A percentile compares a stretch with the other conserved stretches of the same genome.
Conservation (phyloP, 2,888 invertebrate genomes). For the Nineta flava region DNA sequence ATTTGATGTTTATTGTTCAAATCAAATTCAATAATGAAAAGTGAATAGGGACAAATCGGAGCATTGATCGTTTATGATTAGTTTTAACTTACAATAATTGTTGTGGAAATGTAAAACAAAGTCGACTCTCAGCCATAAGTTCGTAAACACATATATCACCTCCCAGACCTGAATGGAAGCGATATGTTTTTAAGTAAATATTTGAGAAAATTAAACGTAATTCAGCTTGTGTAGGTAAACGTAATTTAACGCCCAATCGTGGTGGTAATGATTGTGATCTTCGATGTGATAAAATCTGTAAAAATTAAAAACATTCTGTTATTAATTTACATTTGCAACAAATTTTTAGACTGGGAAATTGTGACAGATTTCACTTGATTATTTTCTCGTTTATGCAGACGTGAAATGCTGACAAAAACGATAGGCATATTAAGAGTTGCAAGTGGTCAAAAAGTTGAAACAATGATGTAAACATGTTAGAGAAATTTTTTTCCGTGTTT, state of each 20-base stretch:
- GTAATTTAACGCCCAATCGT: conserved; percentile 61
- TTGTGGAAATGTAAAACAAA: conserved; percentile 73
- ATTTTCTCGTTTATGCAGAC: too few relatives aligned
- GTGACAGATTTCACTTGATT: too few relatives aligned
- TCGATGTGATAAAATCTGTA: conserved; percentile 40
- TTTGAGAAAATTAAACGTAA: conserved; percentile 59
- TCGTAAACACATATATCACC: conserved; percentile 89
- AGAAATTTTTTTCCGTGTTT: too few relatives aligned
- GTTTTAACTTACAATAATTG: conserved; percentile 60
- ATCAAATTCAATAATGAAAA: too few relatives aligned
- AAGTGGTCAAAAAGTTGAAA: too few relatives aligned
- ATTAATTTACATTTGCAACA: too few relatives aligned
- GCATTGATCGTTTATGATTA: neutral
- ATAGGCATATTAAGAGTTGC: too few relatives aligned
- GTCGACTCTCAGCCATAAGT: conserved; percentile 77
- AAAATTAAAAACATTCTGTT: conserved; percentile 10
- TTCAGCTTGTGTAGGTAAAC: conserved; percentile 64
- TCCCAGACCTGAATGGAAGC: conserved; percentile 81
- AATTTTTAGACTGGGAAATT: conserved; percentile 6
- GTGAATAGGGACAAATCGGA: too few relatives aligned
- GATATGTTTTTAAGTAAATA: conserved; percentile 56
- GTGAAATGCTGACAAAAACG: too few relatives aligned
- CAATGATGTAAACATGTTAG: too few relatives aligned
- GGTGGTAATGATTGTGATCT: conserved; percentile 77
- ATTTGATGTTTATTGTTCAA: too few relatives aligned